A percentile compares a stretch with the other conserved stretches of the same genome.
These are phyloP conservation scores for Nysson spinosus DNA, from an alignment of 2,888 invertebrate genomes.

Conservation along the genomic window DNA sequence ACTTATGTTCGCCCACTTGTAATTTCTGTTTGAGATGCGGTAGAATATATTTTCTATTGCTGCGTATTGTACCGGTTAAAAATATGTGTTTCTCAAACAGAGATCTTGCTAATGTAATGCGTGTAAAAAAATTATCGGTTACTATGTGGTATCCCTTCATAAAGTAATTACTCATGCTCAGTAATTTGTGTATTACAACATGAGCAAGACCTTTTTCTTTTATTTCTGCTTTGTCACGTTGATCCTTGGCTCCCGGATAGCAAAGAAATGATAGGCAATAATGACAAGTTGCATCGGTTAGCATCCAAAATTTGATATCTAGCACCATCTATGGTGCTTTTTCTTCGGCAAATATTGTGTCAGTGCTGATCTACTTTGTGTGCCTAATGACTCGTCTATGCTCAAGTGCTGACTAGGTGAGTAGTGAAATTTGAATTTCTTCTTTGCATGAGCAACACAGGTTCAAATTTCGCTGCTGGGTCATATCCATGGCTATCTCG, in stretches of 20 bases:
- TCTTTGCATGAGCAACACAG: no score
- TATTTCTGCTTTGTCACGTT: slow-evolving; percentile 6
- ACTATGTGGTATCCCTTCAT: slow-evolving; percentile 12
- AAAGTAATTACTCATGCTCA: slow-evolving; percentile 10
- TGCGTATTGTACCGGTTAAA: no score
- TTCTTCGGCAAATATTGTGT: slow-evolving; percentile 58
- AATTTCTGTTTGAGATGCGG: no score
- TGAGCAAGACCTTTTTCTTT: slow-evolving; percentile 8
- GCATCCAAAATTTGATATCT: slow-evolving; percentile 53
- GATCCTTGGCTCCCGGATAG: slow-evolving; percentile 8
- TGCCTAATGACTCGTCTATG: slow-evolving; percentile 59
- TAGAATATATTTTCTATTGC: no score
- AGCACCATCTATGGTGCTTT: no score
- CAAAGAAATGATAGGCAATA: slow-evolving; percentile 17
- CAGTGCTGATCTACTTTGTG: slow-evolving; percentile 43
- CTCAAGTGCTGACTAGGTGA: slow-evolving; percentile 49
- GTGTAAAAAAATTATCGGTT: slow-evolving; percentile 13
- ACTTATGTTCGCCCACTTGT: no score
- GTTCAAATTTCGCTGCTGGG: no score
- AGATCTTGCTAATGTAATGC: slow-evolving; percentile 11
- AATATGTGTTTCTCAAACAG: slow-evolving; percentile 7
- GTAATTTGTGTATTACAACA: slow-evolving; percentile 13
- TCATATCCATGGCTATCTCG: no score
- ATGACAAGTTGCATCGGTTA: slow-evolving; percentile 52
- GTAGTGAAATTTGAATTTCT: no score